Evolutionary conservation across 2,113 vertebrate genomes (phyloP).

Genomic region (Onychostruthus taczanowskii): DNA sequence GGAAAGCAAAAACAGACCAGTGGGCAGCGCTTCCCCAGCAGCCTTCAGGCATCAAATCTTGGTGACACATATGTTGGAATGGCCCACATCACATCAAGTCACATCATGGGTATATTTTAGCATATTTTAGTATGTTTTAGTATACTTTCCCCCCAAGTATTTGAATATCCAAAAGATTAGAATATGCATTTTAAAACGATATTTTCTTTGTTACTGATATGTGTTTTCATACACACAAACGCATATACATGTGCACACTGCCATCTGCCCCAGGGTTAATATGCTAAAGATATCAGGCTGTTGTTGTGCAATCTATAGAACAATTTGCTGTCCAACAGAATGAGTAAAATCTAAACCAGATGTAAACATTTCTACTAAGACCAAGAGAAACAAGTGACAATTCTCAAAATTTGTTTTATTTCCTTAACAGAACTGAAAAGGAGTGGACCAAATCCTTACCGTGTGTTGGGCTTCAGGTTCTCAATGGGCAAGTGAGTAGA

Average conservation of each 20-base stretch:
- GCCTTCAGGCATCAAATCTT: background rate
- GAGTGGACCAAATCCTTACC: constrained; percentile 68
- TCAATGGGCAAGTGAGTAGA: constrained; percentile 90
- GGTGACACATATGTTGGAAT: background rate
- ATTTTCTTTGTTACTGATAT: background rate
- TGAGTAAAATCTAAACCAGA: background rate
- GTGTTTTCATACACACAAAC: background rate
- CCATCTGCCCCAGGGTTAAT: background rate
- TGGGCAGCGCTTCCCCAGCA: background rate
- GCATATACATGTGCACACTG: background rate
- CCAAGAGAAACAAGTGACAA: background rate
- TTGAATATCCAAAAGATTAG: background rate
- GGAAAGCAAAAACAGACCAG: background rate
- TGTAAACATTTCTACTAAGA: background rate
- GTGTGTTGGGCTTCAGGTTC: constrained; percentile 97
- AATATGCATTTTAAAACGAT: background rate
- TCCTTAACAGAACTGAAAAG: background rate
- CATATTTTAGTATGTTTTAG: background rate
- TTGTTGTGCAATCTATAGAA: background rate
- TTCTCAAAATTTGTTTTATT: background rate
- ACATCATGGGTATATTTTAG: background rate
- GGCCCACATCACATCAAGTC: background rate
- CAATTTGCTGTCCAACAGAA: background rate
- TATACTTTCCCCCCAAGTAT: rapidly evolving
- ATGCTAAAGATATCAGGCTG: background rate